Base-by-base conservation (phyloP, 2,797 vertebrate genomes). In the Echeneis naucrates region DNA sequence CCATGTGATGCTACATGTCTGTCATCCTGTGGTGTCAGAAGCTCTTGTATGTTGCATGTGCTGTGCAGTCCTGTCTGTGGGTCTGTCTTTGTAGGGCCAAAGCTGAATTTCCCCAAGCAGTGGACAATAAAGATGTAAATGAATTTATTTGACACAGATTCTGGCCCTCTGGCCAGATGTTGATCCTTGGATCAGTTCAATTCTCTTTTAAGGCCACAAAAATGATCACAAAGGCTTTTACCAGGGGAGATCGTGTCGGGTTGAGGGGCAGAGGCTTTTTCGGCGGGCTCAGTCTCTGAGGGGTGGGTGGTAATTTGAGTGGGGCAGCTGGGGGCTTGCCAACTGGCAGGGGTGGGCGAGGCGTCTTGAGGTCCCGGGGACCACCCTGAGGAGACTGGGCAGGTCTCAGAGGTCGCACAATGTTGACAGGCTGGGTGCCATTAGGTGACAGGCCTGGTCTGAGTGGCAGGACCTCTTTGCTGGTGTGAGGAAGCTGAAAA, bases 241-340 rank as follows among this genome's bases (percentile, higher is more conserved):
- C 96, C 95, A 93, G 79, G 0, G 94, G 93, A n/a, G 88, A 93
- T 59, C 95, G 89, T 24, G 92, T 78, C 0, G 96, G 96, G 81
- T 95, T 96, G 68, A 94, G 92, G 8, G 95, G 95, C 40, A 96
- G 94, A 11, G 96, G 95, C 35, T 95, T 96, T 91, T 89, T 96
- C 0, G 96, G 95, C 0, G 96, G 94, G 0, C 90, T 95, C 16
- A 96, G 92, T 75, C 95, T 95, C 69, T 86, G 88, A 13, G 84
- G 64, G 9, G 57, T 37, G 0, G 55, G 4, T 0, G 91, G 75
- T 0, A 70, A 74, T 77, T 90, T 95, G 32, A 80, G 12, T 1
- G 91, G 87, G 0, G 83, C 68, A 2, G 67, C 35, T 5, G 93
- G 90, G 0, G 90, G 89, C 56, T 86, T 95, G 71, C 81, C 73